Percentiles rank a stretch among this genome's conserved stretches.
Conservation (phyloP, 1,140 invertebrate species). For the honey bee (Apis mellifera) region Amel_HAv3.1 CM009932.2:11342501-11343000, state of each 20-base stretch:
- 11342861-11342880: background rate
- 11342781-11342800: background rate
- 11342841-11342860: background rate
- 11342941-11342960: constrained; percentile 60
- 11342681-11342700: background rate
- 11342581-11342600: constrained; percentile 47
- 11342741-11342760: background rate
- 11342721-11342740: background rate
- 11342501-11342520: background rate
- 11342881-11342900: background rate
- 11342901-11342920: background rate
- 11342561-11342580: constrained; percentile 43
- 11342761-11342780: background rate
- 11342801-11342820: background rate
- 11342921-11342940: background rate
- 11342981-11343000: constrained; percentile 77
- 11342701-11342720: background rate
- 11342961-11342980: constrained; percentile 67
- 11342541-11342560: constrained; percentile 17
- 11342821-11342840: too few relatives aligned
- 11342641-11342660: background rate
- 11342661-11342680: background rate
- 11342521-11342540: constrained; percentile 13
- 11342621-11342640: background rate
- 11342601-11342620: constrained; percentile 10